phyloP scores from a whole-genome alignment of 2,888 invertebrate species.

The Theodoxus fluviatilis region DNA sequence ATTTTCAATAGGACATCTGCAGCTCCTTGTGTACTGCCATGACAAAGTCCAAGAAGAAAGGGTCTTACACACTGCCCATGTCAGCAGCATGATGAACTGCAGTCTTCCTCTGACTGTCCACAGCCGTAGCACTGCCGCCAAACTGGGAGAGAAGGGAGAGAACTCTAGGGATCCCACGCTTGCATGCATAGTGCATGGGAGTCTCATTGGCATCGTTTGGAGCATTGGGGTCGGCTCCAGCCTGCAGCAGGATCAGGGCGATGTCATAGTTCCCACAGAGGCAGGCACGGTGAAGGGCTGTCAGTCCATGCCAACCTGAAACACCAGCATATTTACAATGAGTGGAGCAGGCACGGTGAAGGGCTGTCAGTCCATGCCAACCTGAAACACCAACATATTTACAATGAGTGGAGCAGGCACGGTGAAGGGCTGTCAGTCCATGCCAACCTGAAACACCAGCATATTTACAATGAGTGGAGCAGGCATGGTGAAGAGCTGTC shows the following conservation, averaged over 20 bases:
- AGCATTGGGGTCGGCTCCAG: conserved; percentile 57
- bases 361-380: too few relatives aligned
- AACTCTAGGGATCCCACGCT: conserved; percentile 51
- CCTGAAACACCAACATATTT: too few relatives aligned
- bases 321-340: not conserved
- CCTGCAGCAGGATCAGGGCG: conserved; percentile 47
- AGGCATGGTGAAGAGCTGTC: too few relatives aligned
- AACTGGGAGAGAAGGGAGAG: conserved; percentile 50
- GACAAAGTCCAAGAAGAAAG: too few relatives aligned
- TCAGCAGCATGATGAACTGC: conserved; percentile 58
- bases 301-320: conserved; percentile 62
- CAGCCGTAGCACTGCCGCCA: conserved; percentile 48
- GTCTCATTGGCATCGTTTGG: conserved; percentile 57
- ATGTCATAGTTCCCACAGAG: conserved; percentile 50
- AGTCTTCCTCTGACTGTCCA: conserved; percentile 51
- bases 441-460: too few relatives aligned
- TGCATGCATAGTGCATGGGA: conserved; percentile 60
- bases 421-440: too few relatives aligned
- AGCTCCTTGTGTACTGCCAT: too few relatives aligned
- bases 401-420: too few relatives aligned
- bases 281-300: conserved; percentile 58
- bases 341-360: not conserved
- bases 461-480: too few relatives aligned
- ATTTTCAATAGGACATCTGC: too few relatives aligned
- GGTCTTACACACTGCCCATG: conserved; percentile 62